Conservation (phyloP, 2,113 vertebrate species). For the Scomber colias region DNA sequence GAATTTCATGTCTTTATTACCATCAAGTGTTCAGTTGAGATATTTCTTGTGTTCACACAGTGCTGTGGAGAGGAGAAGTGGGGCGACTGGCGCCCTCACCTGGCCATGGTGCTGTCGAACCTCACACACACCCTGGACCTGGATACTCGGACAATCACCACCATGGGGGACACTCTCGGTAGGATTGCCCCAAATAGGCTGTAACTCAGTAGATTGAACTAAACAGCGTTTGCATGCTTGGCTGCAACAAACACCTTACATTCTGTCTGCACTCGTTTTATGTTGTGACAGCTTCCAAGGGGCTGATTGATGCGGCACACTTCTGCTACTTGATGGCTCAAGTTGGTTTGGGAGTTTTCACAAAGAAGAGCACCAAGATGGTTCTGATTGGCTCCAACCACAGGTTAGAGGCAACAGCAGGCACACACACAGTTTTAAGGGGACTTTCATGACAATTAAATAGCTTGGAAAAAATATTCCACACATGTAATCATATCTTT, state of each 20-base stretch:
- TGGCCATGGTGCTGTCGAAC: constrained; percentile 98
- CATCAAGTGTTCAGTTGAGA: neutral
- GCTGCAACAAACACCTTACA: neutral
- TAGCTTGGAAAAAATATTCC: neutral
- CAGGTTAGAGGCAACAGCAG: constrained; percentile 83
- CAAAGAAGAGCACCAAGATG: constrained; percentile 95
- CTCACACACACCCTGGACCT: constrained; percentile 91
- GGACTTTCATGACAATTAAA: neutral
- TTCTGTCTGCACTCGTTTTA: constrained; percentile 4
- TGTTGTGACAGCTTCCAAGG: constrained; percentile 89
- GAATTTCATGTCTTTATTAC: neutral
- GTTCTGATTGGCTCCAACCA: constrained; percentile 97
- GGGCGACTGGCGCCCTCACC: constrained; percentile 98
- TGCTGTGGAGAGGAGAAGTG: constrained; percentile 98
- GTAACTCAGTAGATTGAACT: no score
- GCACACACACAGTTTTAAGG: neutral
- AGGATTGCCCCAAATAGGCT: constrained; percentile 46
- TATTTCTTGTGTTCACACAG: constrained; percentile 70
- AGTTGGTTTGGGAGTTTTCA: constrained; percentile 92
- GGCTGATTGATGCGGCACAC: constrained; percentile 94
- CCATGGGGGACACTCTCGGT: constrained; percentile 99
- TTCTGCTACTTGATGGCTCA: constrained; percentile 99
- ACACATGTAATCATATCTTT: constrained; percentile 12
- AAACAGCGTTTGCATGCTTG: neutral
- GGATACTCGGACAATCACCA: constrained; percentile 92